Evolutionary conservation across 2,797 vertebrate genomes (phyloP), one percentile per base, ranked within the genome.

Genomic region (Typhlichthys eigenmanni): DNA sequence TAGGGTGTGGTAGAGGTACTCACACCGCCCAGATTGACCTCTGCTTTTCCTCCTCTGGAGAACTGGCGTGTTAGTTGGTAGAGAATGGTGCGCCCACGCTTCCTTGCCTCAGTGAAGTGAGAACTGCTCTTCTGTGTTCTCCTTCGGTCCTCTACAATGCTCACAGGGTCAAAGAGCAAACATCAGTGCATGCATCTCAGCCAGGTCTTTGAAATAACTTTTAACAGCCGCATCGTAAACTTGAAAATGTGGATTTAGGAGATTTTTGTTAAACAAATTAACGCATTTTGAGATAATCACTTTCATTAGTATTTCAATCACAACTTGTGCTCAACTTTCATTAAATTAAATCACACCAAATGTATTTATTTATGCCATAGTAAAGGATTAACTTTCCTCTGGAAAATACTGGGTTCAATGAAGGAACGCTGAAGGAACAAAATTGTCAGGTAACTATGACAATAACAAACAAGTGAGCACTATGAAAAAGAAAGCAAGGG

Each of bases 21-120:
- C 86, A 99, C 97, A 0, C 87, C 92, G 54, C 90, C 91, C 68
- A 96, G 86, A 86, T 95, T 95, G 85, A 95, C 91, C 51, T 95
- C 91, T 13, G 91, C 61, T 47, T 87, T 95, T 81, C 93, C 83
- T 49, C 91, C 87, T 29, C 88, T 91, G 13, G 88, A 89, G 77
- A 96, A 95, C 54, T 94, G 96, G 67, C 88, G 93, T 70, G 93
- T 94, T 71, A 98, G 88, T 1, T 93, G 94, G 84, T 92, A 93
- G 60, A 99, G 80, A 77, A 95, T 92, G 1, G 91, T 95, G 43
- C 82, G 90, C 59, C 95, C 94, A 50, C 94, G 94, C 83, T 88
- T 93, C 73, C 89, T 89, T 0, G 95, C 93, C 13, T 93, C 91
- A 34, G 85, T 91, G 82, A 96, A 90, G 71, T 88, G 95, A 0